Percentiles rank a stretch among this genome's conserved stretches.
Conservation (phyloP, 2,113 vertebrate genomes). For the Propithecus coquereli region DNA sequence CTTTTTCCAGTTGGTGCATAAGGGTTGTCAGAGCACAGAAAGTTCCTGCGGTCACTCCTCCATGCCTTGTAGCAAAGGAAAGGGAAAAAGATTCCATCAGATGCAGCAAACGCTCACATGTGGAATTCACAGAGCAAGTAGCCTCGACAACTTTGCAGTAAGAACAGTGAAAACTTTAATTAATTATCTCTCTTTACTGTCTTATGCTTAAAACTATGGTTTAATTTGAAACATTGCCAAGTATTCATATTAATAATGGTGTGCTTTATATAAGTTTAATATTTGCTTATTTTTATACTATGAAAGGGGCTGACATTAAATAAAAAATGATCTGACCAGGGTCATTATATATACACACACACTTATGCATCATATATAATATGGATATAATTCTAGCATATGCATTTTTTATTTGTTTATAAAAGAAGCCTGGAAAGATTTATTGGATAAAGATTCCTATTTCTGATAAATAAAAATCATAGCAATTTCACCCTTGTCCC, state of each 20-base stretch:
- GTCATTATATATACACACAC: background rate
- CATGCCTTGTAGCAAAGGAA: constrained; percentile 83
- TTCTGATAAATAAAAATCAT: background rate
- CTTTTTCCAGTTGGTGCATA: constrained; percentile 90
- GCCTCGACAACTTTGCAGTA: background rate
- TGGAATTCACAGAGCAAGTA: background rate
- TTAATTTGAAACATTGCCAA: background rate
- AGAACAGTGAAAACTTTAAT: background rate
- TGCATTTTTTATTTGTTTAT: background rate
- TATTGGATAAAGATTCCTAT: background rate
- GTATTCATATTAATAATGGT: background rate
- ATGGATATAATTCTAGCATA: background rate
- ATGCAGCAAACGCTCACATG: background rate
- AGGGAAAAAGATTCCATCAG: constrained; percentile 38
- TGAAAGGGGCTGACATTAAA: background rate
- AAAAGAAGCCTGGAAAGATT: background rate
- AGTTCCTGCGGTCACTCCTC: constrained; percentile 92
- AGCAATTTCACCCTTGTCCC: background rate
- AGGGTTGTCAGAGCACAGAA: constrained; percentile 93
- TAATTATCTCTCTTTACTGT: background rate
- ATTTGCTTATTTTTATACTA: background rate
- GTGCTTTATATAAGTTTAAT: background rate
- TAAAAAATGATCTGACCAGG: background rate
- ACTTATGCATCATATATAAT: background rate
- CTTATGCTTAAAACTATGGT: background rate